Conservation (phyloP, 2,888 invertebrate genomes). For the Cephus rjabovi region DNA sequence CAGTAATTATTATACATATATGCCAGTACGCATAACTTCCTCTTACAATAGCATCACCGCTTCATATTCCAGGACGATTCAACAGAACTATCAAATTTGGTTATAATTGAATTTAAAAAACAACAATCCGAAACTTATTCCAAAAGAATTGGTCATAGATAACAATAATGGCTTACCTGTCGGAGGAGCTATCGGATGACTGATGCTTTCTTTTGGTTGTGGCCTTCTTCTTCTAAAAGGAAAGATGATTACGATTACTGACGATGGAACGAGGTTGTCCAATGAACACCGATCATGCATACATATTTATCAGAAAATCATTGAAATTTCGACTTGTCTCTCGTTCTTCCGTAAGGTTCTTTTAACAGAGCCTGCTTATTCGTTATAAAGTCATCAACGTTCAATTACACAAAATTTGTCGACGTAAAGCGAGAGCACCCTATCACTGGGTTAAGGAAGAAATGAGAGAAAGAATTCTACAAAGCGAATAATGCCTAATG, state of each 20-base stretch:
- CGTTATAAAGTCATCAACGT: constrained; percentile 62
- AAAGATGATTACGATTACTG: constrained; percentile 40
- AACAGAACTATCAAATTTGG: constrained; percentile 3
- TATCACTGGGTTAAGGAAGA: constrained; percentile 52
- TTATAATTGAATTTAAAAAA: constrained; percentile 11
- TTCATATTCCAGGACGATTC: not conserved
- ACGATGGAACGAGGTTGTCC: constrained; percentile 20
- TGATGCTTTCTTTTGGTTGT: constrained; percentile 70
- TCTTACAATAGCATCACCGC: not conserved
- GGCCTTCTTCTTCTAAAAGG: constrained; percentile 71
- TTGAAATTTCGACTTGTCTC: constrained; percentile 1
- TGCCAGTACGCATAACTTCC: not conserved
- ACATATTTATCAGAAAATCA: constrained; percentile 41
- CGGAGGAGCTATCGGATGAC: constrained; percentile 70
- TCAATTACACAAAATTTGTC: constrained; percentile 46
- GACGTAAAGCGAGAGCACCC: constrained; percentile 56
- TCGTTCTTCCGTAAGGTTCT: constrained; percentile 9
- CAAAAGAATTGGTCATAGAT: not conserved
- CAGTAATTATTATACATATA: not conserved
- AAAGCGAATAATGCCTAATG: constrained; percentile 64
- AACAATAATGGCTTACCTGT: constrained; percentile 64
- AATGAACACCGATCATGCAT: constrained; percentile 60
- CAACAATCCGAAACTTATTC: not conserved
- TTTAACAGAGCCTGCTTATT: constrained; percentile 45
- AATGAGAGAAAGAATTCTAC: constrained; percentile 56